Evolutionary conservation across 2,797 vertebrate genomes (phyloP).

Genomic region (Aeoliscus strigatus): DNA sequence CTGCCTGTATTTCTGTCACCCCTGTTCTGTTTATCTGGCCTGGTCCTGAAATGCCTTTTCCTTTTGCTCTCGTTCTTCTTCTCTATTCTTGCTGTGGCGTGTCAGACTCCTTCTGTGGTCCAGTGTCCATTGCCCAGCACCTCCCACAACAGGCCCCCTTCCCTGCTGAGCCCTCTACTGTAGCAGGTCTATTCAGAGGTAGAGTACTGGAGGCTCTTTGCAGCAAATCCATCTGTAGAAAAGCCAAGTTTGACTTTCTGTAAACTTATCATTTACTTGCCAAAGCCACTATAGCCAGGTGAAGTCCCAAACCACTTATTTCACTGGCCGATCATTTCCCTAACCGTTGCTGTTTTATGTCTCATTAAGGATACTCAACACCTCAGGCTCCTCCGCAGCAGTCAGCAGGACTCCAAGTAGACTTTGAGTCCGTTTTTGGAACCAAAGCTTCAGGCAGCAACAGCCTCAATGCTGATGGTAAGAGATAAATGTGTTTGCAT

Average conservation of each 20-base stretch:
- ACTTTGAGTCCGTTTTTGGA: constrained; percentile 99
- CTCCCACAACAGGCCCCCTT: constrained; percentile 85
- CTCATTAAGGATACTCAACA: constrained; percentile 82
- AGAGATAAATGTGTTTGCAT: constrained; percentile 34
- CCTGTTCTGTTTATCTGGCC: constrained; percentile 43
- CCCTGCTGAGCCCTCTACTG: constrained; percentile 84
- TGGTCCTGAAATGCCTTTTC: constrained; percentile 47
- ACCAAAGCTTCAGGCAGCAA: constrained; percentile 85
- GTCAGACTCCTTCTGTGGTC: constrained; percentile 92
- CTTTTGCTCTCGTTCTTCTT: constrained; percentile 59
- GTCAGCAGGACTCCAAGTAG: constrained; percentile 90
- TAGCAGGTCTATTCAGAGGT: constrained; percentile 94
- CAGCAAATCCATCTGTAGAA: constrained; percentile 17
- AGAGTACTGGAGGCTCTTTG: constrained; percentile 65
- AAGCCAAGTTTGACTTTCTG: constrained; percentile 7
- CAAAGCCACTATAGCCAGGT: constrained; percentile 1
- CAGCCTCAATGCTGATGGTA: constrained; percentile 88
- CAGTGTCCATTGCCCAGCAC: constrained; percentile 77
- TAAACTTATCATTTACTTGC: background rate
- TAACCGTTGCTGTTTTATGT: constrained; percentile 20
- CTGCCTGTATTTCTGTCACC: constrained; percentile 43
- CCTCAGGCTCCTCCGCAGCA: constrained; percentile 83
- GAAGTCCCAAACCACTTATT: background rate
- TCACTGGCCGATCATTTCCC: constrained; percentile 1
- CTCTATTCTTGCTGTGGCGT: constrained; percentile 67